These are phyloP conservation scores for Cheilosia impressa DNA, from an alignment of 2,888 invertebrate species.

Conservation along the genomic window DNA sequence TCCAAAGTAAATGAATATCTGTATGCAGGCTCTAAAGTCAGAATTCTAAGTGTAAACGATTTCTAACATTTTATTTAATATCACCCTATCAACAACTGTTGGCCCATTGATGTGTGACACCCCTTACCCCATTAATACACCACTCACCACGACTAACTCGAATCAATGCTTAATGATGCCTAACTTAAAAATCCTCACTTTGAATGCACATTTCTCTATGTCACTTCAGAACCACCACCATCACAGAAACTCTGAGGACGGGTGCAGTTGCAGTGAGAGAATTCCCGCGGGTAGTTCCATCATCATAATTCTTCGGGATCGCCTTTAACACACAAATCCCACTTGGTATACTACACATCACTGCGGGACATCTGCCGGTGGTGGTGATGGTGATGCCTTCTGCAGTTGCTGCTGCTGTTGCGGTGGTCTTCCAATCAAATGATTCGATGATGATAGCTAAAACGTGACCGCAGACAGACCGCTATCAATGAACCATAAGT, in stretches of 20 bases:
- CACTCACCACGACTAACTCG: slow-evolving; percentile 2
- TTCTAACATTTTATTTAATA: background rate
- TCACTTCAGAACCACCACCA: slow-evolving; percentile 19
- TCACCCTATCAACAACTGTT: background rate
- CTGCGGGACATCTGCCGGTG: slow-evolving; percentile 56
- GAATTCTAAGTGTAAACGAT: background rate
- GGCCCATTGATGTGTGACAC: slow-evolving; percentile 53
- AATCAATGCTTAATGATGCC: slow-evolving; percentile 56
- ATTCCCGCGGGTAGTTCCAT: slow-evolving; percentile 68
- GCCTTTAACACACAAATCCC: slow-evolving; percentile 40
- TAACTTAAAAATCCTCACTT: slow-evolving; percentile 45
- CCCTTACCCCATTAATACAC: slow-evolving; percentile 3
- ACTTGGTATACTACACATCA: slow-evolving; percentile 17
- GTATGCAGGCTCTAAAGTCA: no score
- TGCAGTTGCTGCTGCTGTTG: background rate
- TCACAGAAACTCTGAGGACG: slow-evolving; percentile 21
- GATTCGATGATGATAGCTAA: slow-evolving; percentile 64
- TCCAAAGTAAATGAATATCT: no score
- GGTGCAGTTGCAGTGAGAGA: slow-evolving; percentile 28
- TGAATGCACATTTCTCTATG: slow-evolving; percentile 20
- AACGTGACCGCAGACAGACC: slow-evolving; percentile 65
- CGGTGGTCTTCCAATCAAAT: slow-evolving; percentile 71
- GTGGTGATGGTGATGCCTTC: slow-evolving; percentile 9
- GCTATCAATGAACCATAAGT: slow-evolving; percentile 68
- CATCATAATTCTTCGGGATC: slow-evolving; percentile 55